Base-by-base conservation (phyloP, 2,888 invertebrate genomes). In the Xanthia togata region DNA sequence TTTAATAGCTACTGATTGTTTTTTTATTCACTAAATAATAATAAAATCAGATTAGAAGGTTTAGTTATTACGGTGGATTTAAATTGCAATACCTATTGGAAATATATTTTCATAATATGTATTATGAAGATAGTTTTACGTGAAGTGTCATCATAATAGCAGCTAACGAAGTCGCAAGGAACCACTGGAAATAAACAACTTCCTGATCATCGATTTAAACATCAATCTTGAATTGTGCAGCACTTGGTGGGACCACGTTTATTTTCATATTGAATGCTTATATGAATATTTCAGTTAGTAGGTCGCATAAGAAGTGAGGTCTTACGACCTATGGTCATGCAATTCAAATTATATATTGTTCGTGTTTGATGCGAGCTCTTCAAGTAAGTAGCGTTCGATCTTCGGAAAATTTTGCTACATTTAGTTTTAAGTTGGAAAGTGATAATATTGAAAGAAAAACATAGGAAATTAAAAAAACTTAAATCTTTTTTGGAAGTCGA, bases 241-340 rank as follows among this genome's bases (percentile, higher is more conserved):
- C 71, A 83, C 76, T 83, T 73, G 78, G 41, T 75, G 31, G 64
- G 77, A 81, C 76, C 59, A 72, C 64, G 67, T 80, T 73, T 67
- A 86, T 78, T 81, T 82, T 86, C 78, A 79, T 84, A 87, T 88
- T 79, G 85, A 83, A 85, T 88, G 80, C 57, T 78, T 79, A 85
- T 78, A 83, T 81, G 81, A 79, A 88, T 80, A 83, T 76, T 83
- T 79, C 70, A 79, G 82, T 87, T 81, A 85, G 85, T 89, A 83
- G 88, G 89, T 89, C 88, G 83, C 82, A 89, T 88, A 88, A 84
- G 84, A 86, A 85, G 81, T 79, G 74, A 65, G 78, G 72, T 80
- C 82, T 89, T 84, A 91, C 87, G 89, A 89, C 86, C 87, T 88
- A 87, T 59, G 73, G 81, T 89, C 92, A 92, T 93, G 92, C 92